Evolutionary conservation across 2,797 vertebrate genomes (phyloP), one percentile per base, ranked within the genome.

Genomic region (Falco concolor): DNA sequence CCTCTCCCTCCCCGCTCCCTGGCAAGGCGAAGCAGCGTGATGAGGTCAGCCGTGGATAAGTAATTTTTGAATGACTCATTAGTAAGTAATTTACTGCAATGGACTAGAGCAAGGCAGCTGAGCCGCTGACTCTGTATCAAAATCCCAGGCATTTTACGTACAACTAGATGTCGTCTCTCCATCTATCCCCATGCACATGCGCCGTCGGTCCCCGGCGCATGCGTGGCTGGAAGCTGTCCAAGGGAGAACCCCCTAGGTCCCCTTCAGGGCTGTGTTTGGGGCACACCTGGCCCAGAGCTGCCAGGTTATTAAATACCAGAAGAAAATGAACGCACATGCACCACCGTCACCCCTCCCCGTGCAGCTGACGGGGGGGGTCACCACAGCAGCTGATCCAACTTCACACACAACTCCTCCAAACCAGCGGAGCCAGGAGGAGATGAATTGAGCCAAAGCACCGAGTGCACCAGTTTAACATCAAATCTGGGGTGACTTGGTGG

Each of bases 141-240:
- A 40, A 30, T 89, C 63, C 44, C 34, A 40, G 44, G n/a, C 27
- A 9, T 11, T 72, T 86, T 67, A 38, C 24, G 16, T 24, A 80
- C 3, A 8, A 3, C 30, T 32, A 52, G 32, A 2, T 72, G 34
- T 13, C 21, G 44, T 42, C 50, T 63, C 30, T 78, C 59, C 1
- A 2, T 44, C 40, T 14, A 4, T 47, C 80, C 38, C 23, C 15
- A 4, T 1, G 21, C 13, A 9, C 6, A 3, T 4, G 15, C n/a
- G 38, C 2, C 0, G 73, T 54, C 34, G 20, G 13, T 59, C 22
- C 40, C 42, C 1, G 1, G 44, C 1, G 2, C 30, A 34, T 2
- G 1, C 0, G 7, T 50, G 60, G 30, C 56, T 81, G n/a, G 23
- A 77, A 84, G 15, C 7, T 27, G 13, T 30, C 47, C 69, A 32